phyloP scores from a whole-genome alignment of 2,797 vertebrate species.

The Pantherophis alleghaniensis region DNA sequence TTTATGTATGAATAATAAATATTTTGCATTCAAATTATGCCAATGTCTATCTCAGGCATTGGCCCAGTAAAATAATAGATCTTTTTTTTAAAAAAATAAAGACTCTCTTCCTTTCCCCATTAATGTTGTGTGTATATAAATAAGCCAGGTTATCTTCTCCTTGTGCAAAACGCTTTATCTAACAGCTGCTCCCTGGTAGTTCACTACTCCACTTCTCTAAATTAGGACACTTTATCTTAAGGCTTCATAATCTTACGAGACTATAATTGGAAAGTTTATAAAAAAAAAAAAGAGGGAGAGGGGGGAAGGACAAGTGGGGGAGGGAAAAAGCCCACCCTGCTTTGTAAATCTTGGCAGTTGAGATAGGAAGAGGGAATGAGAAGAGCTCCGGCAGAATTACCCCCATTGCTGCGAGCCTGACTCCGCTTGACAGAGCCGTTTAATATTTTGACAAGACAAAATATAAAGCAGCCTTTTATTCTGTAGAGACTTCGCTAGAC shows the following conservation, averaged over 20 bases:
- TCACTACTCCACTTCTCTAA: conserved; percentile 73
- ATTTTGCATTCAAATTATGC: conserved; percentile 62
- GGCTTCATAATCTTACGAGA: conserved; percentile 81
- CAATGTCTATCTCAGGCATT: conserved; percentile 54
- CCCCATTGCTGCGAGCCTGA: conserved; percentile 81
- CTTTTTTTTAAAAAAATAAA: conserved; percentile 42
- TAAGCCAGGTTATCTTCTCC: conserved; percentile 77
- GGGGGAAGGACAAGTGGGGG: neutral
- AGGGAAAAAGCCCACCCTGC: conserved; percentile 57
- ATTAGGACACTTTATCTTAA: conserved; percentile 83
- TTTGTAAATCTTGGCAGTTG: conserved; percentile 78
- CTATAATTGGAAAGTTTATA: conserved; percentile 84
- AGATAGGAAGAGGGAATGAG: conserved; percentile 78
- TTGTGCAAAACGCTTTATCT: conserved; percentile 77
- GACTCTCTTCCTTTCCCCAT: conserved; percentile 59
- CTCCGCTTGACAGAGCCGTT: conserved; percentile 90
- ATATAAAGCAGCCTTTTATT: conserved; percentile 98
- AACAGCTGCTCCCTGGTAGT: conserved; percentile 70
- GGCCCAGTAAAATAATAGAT: conserved; percentile 63
- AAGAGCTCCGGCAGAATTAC: conserved; percentile 81
- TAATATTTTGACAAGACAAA: conserved; percentile 97
- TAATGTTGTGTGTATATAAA: conserved; percentile 77
- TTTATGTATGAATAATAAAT: conserved; percentile 63
- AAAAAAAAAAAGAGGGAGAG: conserved; percentile 55
- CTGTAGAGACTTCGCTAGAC: conserved; percentile 91